phyloP scores from a whole-genome alignment of 2,113 vertebrate genomes.

The Tiliqua scincoides region DNA sequence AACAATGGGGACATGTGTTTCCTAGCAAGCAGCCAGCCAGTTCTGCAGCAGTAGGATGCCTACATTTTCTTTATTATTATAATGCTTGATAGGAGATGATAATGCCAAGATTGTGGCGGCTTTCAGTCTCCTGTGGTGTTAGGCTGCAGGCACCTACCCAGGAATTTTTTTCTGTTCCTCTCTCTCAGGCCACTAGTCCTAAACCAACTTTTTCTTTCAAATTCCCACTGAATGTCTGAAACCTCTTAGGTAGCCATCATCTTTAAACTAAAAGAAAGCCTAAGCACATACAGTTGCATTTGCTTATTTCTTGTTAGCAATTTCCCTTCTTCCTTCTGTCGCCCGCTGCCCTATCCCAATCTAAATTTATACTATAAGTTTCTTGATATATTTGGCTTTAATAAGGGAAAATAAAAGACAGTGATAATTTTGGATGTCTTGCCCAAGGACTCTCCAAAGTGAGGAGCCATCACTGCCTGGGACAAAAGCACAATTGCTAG shows the following conservation, averaged over 20 bases:
- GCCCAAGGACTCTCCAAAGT: too few species aligned
- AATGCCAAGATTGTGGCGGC: background rate
- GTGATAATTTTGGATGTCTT: too few species aligned
- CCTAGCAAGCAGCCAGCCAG: background rate
- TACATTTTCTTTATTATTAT: background rate
- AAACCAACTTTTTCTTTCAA: background rate
- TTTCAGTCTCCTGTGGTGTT: background rate
- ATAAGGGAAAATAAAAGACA: background rate
- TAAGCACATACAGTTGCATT: background rate
- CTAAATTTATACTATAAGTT: background rate
- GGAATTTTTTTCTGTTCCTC: background rate
- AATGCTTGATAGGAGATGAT: background rate
- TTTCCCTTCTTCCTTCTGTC: background rate
- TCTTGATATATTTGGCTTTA: background rate
- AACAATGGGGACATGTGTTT: conserved; percentile 15
- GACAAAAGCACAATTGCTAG: background rate
- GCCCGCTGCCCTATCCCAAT: background rate
- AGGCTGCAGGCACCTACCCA: background rate
- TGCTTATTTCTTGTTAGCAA: background rate
- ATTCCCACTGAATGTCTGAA: background rate
- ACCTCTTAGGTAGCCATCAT: background rate
- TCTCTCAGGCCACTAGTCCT: background rate
- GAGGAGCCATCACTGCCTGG: background rate
- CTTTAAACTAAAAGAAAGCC: background rate
- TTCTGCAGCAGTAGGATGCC: background rate